These are phyloP conservation scores for Rhingia rostrata DNA, from an alignment of 2,888 invertebrate species.

Conservation along the genomic window DNA sequence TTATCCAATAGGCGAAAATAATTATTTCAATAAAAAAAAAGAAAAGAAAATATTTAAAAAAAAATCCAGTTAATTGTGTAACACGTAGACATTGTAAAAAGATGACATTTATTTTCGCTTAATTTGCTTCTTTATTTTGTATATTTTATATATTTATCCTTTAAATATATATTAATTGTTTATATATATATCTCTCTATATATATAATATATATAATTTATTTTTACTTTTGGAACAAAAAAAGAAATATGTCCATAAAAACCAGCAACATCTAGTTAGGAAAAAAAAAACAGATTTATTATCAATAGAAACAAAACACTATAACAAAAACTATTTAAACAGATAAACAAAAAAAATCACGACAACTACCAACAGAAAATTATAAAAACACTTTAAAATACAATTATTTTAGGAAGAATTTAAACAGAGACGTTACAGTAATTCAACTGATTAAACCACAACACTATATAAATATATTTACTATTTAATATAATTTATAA, in stretches of 20 bases:
- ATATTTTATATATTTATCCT: conserved; percentile 73
- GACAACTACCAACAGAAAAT: conserved; percentile 32
- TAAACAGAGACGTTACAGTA: conserved; percentile 63
- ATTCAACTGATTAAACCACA: conserved; percentile 64
- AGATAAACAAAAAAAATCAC: conserved; percentile 35
- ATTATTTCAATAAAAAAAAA: conserved; percentile 57
- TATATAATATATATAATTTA: conserved; percentile 64
- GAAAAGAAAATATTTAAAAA: conserved; percentile 37
- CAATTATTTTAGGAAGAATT: conserved; percentile 64
- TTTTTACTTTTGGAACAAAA: conserved; percentile 71
- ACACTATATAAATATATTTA: conserved; percentile 69
- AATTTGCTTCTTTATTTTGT: conserved; percentile 74
- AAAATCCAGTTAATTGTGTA: conserved; percentile 69
- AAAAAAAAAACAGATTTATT: conserved; percentile 55
- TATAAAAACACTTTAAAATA: conserved; percentile 27
- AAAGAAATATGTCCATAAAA: conserved; percentile 46
- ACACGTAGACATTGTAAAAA: conserved; percentile 74
- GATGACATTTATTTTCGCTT: conserved; percentile 74
- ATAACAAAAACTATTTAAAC: conserved; percentile 63
- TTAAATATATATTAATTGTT: conserved; percentile 74
- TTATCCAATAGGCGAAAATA: conserved; percentile 88
- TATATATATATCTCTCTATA: conserved; percentile 65
- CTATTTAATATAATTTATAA: conserved; percentile 70
- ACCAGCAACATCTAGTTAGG: conserved; percentile 65
- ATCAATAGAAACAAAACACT: conserved; percentile 70